Evolutionary conservation across 1,140 invertebrate genomes (phyloP), one percentile per base, ranked within the genome.

Genomic region (Tetraneura akinire): DNA sequence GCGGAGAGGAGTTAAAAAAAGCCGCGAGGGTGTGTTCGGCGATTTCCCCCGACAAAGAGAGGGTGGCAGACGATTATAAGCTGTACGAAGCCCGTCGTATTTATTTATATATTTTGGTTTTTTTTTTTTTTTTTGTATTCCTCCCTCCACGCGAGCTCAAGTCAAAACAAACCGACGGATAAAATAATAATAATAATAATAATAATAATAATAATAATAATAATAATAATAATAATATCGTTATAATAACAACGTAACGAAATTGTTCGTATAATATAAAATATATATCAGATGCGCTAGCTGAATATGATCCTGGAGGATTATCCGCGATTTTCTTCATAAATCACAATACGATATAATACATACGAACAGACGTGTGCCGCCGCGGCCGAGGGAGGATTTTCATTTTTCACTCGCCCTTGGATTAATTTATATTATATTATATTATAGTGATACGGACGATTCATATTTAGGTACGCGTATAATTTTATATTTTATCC

Each of bases 261-360:
- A 13, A 32, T 62, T 57, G n/a, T 57, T 57, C 11, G 26, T 60
- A 29, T 26, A 60, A 70, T 26, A 23, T n/a, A 14, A 18, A 37
- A 55, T 76, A 55, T n/a, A 76, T 76, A 76, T 76, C 73, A 76
- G 73, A 76, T 76, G 73, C 53, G 73, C 73, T n/a, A n/a, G 23
- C 73, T 57, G 3, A 37, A 37, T n/a, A n/a, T 76, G 73, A 57
- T 76, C 73, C 73, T 60, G 32, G 32, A 16, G 73, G 73, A 76
- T 76, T 76, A 76, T 76, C 26, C 14, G 42, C 73, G 73, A 76
- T 76, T 76, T 76, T 76, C 73, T 76, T 76, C 73, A 76, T 76
- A 76, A 76, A 76, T 76, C 73, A 76, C 37, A 76, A 45, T 13
- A n/a, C 37, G 37, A 13, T n/a, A n/a, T 60, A 26, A 13, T 11